Evolutionary conservation across 2,113 vertebrate genomes (phyloP).

Genomic region (Heterotilapia buettikoferi): DNA sequence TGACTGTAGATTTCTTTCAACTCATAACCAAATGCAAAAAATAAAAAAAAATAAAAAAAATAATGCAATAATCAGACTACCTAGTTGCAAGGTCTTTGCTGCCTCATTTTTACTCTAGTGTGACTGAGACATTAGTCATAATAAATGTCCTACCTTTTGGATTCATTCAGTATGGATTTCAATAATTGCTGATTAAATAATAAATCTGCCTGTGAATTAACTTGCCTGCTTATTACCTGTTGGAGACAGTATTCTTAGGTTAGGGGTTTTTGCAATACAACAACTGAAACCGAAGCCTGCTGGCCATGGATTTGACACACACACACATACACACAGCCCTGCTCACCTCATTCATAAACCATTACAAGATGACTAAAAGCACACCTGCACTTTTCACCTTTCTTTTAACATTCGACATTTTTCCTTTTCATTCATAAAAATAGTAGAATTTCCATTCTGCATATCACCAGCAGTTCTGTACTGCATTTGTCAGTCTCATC

Average conservation of each 20-base stretch:
- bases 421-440: neutral
- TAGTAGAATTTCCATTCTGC: neutral
- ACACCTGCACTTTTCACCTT: neutral
- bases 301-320: neutral
- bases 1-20: neutral
- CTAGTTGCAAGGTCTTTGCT: neutral
- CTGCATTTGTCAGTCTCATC: neutral
- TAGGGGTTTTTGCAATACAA: neutral
- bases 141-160: neutral
- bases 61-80: neutral
- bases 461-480: neutral
- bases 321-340: neutral
- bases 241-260: neutral
- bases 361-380: conserved; percentile 2
- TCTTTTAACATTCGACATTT: neutral
- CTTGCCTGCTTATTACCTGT: neutral
- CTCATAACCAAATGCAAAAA: neutral
- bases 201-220: neutral
- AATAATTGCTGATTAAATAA: neutral
- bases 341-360: conserved; percentile 38
- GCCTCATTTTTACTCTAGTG: neutral
- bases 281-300: conserved; percentile 18
- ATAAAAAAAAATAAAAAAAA: neutral
- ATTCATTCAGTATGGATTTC: neutral
- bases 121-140: neutral